Evolutionary conservation across 2,797 vertebrate genomes (phyloP).

Genomic region (Molothrus ater): DNA sequence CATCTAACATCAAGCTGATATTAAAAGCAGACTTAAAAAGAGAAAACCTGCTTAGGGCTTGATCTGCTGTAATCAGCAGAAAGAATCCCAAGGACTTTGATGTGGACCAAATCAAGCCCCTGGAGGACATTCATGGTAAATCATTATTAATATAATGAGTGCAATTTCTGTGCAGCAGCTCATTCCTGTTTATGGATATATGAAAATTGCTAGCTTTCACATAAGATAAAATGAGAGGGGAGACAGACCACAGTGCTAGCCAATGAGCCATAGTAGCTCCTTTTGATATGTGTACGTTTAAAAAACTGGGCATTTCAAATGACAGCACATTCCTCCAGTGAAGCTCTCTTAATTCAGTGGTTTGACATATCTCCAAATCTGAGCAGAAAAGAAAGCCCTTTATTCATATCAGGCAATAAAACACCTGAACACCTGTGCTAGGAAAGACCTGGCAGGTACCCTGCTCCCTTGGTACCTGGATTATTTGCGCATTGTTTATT

Average conservation of each 20-base stretch:
- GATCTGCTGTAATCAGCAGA: slow-evolving; percentile 64
- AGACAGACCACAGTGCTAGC: slow-evolving; percentile 42
- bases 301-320: slow-evolving; percentile 42
- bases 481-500: slow-evolving; percentile 69
- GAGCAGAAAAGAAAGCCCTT: slow-evolving; percentile 41
- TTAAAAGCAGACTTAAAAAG: slow-evolving; percentile 21
- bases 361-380: slow-evolving; percentile 49
- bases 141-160: slow-evolving; percentile 71
- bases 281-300: background rate
- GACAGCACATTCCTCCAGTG: background rate
- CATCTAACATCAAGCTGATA: background rate
- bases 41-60: slow-evolving; percentile 50
- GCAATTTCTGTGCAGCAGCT: slow-evolving; percentile 60
- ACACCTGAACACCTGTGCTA: slow-evolving; percentile 65
- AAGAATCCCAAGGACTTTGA: slow-evolving; percentile 69
- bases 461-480: slow-evolving; percentile 49
- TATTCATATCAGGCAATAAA: slow-evolving; percentile 49
- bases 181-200: slow-evolving; percentile 51
- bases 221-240: slow-evolving; percentile 29
- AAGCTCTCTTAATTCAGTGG: slow-evolving; percentile 29
- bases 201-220: slow-evolving; percentile 51
- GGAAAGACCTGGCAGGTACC: slow-evolving; percentile 65
- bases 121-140: slow-evolving; percentile 60
- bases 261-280: slow-evolving; percentile 47
- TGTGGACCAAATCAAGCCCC: slow-evolving; percentile 70